Evolutionary conservation across 1,140 invertebrate species (phyloP), one percentile per base, ranked within the genome.

Genomic region (Sitobion miscanthi): DNA sequence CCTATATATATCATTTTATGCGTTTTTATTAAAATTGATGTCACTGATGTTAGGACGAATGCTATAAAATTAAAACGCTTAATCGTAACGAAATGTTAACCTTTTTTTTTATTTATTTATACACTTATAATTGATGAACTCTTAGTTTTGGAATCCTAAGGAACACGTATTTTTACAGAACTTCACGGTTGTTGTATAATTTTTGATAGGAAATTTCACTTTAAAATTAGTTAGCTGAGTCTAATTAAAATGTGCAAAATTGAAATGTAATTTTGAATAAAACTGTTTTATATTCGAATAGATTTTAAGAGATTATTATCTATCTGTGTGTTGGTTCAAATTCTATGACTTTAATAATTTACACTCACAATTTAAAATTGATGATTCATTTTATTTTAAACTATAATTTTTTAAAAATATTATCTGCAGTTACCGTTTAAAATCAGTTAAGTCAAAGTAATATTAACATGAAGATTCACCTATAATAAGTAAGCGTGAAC

Each of bases 21-120:
- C 1, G 87, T 35, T n/a, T 88, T 88, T 35, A 52, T 88, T 52
- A 52, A n/a, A 88, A 47, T 23, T 54, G 20, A 38, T 83, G 77
- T 83, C 2, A 83, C n/a, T 83, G 21, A 83, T 35, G n/a, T 87
- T 87, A 45, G 47, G 1, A 87, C 3, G 7, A 38, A 88, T 23
- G 87, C 47, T 52, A 88, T 88, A 88, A 88, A 88, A 88, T 88
- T 88, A 49, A 49, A 86, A 87, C 47, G 23, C 45, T 87, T 87
- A 87, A 42, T 88, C 87, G n/a, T 88, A 54, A 88, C 20, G 5
- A 87, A 87, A 85, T 86, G 11, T 45, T 86, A 42, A 86, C 83
- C 20, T 86, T 45, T 86, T 21, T 82, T 45, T 45, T 30, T 38
- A 23, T 83, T 23, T 77, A n/a, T n/a, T 14, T n/a, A 4, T 77